A percentile compares a stretch with the other conserved stretches of the same genome.
These are phyloP conservation scores for Xiphorhynchus erythropygius DNA, from an alignment of 2,797 vertebrate genomes.

Conservation along the genomic window DNA sequence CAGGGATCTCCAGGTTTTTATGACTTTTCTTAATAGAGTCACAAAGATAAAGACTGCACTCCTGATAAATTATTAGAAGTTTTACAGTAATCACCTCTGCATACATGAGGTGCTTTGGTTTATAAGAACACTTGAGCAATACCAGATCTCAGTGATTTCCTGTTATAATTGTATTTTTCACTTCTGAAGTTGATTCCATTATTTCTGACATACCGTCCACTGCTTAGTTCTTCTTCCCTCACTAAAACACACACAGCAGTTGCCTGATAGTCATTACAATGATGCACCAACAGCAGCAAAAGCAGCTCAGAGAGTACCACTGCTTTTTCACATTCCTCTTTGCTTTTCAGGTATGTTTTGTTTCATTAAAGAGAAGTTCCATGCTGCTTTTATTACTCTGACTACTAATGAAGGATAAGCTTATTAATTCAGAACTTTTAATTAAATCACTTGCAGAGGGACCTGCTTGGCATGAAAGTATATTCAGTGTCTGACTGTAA, in stretches of 20 bases:
- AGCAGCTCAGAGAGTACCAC: background rate
- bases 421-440: slow-evolving; percentile 33
- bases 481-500: background rate
- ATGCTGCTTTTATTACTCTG: slow-evolving; percentile 15
- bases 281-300: background rate
- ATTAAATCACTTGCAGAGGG: slow-evolving; percentile 24
- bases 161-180: background rate
- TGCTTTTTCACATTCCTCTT: background rate
- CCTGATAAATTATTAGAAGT: background rate
- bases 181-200: background rate
- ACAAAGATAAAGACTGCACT: background rate
- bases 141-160: background rate
- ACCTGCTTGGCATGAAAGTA: background rate
- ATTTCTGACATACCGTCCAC: background rate
- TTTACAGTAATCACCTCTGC: background rate
- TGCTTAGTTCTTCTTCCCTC: background rate
- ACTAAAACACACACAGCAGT: background rate
- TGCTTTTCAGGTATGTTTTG: background rate
- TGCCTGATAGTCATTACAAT: background rate
- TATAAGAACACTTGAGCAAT: background rate
- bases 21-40: background rate
- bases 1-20: fast-evolving
- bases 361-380: background rate
- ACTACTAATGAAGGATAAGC: slow-evolving; percentile 7
- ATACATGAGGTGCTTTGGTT: background rate